phyloP scores from a whole-genome alignment of 92 coral and sea anemone genomes.

The Bergia sp. region DNA sequence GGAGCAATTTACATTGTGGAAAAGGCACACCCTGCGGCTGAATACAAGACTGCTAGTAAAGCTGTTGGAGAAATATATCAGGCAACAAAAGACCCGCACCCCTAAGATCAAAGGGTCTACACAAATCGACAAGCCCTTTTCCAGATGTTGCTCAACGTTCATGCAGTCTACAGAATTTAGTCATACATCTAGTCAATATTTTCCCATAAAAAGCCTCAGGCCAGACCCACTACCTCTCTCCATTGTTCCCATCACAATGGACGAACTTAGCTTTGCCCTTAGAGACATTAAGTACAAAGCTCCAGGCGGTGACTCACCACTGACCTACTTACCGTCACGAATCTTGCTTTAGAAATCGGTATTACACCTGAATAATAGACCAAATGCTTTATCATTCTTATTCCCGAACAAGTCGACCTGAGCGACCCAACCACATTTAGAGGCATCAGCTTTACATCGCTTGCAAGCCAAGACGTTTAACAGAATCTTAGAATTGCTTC shows the following conservation, averaged over 20 bases:
- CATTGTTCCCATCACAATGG: neutral
- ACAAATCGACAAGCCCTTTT: neutral
- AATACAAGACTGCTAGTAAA: neutral
- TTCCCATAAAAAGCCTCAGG: neutral
- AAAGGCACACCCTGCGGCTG: conserved; percentile 10
- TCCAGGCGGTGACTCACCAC: conserved; percentile 9
- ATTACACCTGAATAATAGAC: conserved; percentile 24
- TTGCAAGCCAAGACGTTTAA: conserved; percentile 16
- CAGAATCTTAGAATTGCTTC: neutral
- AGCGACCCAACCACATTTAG: conserved; percentile 12
- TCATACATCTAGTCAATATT: conserved; percentile 15
- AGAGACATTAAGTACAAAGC: neutral
- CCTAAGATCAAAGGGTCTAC: neutral
- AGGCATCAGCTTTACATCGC: conserved; percentile 20
- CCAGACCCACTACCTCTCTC: neutral
- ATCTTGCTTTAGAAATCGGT: conserved; percentile 18
- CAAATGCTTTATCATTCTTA: conserved; percentile 13
- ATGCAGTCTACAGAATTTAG: neutral
- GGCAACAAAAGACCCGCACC: neutral
- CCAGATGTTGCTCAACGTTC: conserved; percentile 11
- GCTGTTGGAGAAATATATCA: neutral
- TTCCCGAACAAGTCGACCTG: conserved; percentile 15
- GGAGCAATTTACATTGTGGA: neutral
- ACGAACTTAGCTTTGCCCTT: neutral
- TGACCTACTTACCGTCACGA: neutral